Conservation (phyloP, 2,113 vertebrate genomes). For the Eleginops maclovinus region DNA sequence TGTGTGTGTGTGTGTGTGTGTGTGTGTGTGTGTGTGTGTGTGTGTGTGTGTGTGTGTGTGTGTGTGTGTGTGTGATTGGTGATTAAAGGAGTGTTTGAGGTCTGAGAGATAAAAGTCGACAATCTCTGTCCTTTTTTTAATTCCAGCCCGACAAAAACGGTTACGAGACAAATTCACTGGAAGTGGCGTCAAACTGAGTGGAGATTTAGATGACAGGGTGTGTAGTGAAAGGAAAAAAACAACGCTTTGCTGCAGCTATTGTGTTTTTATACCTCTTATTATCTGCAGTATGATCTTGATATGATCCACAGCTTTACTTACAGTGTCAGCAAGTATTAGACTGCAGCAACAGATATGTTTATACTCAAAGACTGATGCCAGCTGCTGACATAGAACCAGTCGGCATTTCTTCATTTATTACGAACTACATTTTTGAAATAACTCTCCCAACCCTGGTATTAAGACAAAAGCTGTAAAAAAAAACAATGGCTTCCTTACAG, state of each 20-base stretch:
- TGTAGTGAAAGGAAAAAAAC: conserved; percentile 45
- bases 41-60: not conserved
- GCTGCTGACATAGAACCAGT: too few species aligned
- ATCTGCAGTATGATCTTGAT: conserved; percentile 36
- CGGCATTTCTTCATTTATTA: too few species aligned
- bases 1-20: too few species aligned
- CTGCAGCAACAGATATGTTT: conserved; percentile 14
- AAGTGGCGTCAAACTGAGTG: conserved; percentile 40
- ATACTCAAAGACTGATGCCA: too few species aligned
- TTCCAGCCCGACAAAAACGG: conserved; percentile 14
- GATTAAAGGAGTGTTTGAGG: conserved; percentile 38
- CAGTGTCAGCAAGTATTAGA: conserved; percentile 21
- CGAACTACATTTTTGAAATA: too few species aligned
- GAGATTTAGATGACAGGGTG: conserved; percentile 57
- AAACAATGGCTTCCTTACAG: not conserved
- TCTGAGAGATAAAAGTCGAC: not conserved
- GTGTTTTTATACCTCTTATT: conserved; percentile 31
- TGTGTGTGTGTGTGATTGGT: not conserved
- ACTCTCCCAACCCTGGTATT: not conserved
- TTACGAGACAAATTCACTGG: conserved; percentile 51
- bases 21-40: too few species aligned
- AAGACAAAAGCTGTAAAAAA: not conserved
- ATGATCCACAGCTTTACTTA: conserved; percentile 40
- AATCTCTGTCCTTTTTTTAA: conserved; percentile 7
- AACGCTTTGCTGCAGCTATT: conserved; percentile 35